phyloP scores from a whole-genome alignment of 2,888 invertebrate genomes.

The Crepidodera aurea region DNA sequence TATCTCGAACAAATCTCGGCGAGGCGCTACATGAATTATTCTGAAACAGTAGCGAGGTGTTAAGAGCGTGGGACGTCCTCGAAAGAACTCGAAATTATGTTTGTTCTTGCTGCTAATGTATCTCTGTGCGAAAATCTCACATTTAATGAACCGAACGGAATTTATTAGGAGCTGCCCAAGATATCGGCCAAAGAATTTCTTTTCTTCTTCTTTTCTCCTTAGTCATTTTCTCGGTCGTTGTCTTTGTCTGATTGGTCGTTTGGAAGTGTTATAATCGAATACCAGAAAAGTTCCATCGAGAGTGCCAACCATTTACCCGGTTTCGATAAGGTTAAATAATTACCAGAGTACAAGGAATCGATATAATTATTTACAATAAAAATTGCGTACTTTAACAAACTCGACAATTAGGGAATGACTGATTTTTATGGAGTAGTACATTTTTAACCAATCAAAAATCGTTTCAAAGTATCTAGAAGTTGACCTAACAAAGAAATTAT shows the following conservation, averaged over 20 bases:
- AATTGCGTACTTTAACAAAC: too few relatives aligned
- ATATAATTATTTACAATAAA: not conserved
- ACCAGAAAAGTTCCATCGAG: not conserved
- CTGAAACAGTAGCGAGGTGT: slow-evolving; percentile 55
- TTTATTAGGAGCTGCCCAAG: slow-evolving; percentile 51
- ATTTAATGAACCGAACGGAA: slow-evolving; percentile 57
- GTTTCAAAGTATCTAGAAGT: too few relatives aligned
- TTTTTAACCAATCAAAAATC: too few relatives aligned
- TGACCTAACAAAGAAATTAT: too few relatives aligned
- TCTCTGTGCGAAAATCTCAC: slow-evolving; percentile 59
- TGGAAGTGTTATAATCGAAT: not conserved
- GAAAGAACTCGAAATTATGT: slow-evolving; percentile 56
- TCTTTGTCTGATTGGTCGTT: not conserved
- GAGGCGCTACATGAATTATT: slow-evolving; percentile 14
- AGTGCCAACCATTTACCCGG: too few relatives aligned
- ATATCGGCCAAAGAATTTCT: slow-evolving; percentile 43
- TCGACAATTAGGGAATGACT: too few relatives aligned
- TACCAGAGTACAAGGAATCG: too few relatives aligned
- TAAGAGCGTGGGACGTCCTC: slow-evolving; percentile 54
- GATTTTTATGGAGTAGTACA: too few relatives aligned
- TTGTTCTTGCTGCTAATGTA: slow-evolving; percentile 59
- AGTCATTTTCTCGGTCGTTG: not conserved
- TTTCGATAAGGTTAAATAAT: too few relatives aligned
- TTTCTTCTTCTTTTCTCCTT: not conserved
- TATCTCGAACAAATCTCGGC: not conserved